Evolutionary conservation across 2,797 vertebrate genomes (phyloP).

Genomic region (Hafferia zeledoni): DNA sequence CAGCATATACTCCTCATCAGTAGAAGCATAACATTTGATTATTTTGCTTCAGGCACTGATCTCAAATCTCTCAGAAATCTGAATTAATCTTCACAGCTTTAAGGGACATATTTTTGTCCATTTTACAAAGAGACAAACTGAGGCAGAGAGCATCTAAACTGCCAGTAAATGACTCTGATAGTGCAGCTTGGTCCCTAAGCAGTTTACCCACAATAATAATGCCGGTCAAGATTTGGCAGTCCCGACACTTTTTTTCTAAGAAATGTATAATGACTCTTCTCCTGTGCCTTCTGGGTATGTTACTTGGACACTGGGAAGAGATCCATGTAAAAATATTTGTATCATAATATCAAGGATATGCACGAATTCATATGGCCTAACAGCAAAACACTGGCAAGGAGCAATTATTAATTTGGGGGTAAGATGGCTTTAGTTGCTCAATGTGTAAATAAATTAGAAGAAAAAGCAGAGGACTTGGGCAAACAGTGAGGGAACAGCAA

Average conservation of each 20-base stretch:
- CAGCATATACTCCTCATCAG: neutral
- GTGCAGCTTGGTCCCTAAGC: conserved; percentile 10
- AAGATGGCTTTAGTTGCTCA: neutral
- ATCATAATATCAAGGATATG: neutral
- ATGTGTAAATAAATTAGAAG: neutral
- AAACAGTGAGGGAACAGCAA: neutral
- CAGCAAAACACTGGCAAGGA: neutral
- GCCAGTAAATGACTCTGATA: conserved; percentile 51
- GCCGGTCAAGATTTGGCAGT: conserved; percentile 53
- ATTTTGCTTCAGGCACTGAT: neutral
- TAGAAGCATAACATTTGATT: neutral
- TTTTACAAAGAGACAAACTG: conserved; percentile 22
- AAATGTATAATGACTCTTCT: conserved; percentile 30
- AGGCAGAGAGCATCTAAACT: conserved; percentile 27
- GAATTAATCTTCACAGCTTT: neutral
- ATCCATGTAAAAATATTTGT: neutral
- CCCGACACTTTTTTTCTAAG: conserved; percentile 40
- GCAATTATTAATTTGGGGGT: neutral
- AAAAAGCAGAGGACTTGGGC: neutral
- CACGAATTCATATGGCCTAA: neutral
- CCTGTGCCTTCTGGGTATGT: neutral
- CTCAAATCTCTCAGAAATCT: neutral
- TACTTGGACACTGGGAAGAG: conserved; percentile 38
- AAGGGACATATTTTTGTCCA: neutral
- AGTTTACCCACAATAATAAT: conserved; percentile 40